Evolutionary conservation across 2,888 invertebrate genomes (phyloP).

Genomic region (Patella caerulea): DNA sequence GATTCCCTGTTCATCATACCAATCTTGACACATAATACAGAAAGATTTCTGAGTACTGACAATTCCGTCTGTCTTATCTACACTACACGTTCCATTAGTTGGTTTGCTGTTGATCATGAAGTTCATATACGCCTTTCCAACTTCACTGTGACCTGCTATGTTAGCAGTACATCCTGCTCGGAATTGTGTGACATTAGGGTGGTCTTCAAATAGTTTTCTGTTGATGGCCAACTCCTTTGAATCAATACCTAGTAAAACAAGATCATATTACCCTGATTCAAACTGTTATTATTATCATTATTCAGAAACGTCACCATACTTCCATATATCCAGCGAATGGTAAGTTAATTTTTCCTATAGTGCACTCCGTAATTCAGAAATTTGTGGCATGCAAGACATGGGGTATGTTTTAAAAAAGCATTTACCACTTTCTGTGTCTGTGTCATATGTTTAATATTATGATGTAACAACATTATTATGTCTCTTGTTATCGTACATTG

Average conservation of each 20-base stretch:
- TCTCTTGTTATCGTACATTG: too few relatives aligned
- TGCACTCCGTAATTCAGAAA: too few relatives aligned
- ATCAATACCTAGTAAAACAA: constrained; percentile 40
- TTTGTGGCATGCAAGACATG: too few relatives aligned
- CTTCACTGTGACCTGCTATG: constrained; percentile 15
- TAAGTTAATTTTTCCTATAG: too few relatives aligned
- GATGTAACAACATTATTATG: too few relatives aligned
- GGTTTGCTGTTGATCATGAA: constrained; percentile 51
- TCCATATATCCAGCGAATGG: too few relatives aligned
- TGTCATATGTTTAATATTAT: too few relatives aligned
- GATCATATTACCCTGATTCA: too few relatives aligned
- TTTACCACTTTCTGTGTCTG: too few relatives aligned
- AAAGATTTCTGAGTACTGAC: constrained; percentile 29
- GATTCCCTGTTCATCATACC: constrained; percentile 55
- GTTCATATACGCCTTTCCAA: constrained; percentile 34
- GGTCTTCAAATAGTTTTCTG: constrained; percentile 43
- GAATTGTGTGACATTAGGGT: constrained; percentile 40
- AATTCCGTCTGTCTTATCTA: constrained; percentile 38
- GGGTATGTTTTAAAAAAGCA: too few relatives aligned
- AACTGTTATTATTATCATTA: too few relatives aligned
- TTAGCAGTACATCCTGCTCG: constrained; percentile 33
- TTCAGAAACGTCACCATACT: too few relatives aligned
- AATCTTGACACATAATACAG: constrained; percentile 43
- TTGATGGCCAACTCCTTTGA: constrained; percentile 51
- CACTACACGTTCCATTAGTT: constrained; percentile 46